phyloP scores from a whole-genome alignment of 2,888 invertebrate species.

The Alcis repandata region DNA sequence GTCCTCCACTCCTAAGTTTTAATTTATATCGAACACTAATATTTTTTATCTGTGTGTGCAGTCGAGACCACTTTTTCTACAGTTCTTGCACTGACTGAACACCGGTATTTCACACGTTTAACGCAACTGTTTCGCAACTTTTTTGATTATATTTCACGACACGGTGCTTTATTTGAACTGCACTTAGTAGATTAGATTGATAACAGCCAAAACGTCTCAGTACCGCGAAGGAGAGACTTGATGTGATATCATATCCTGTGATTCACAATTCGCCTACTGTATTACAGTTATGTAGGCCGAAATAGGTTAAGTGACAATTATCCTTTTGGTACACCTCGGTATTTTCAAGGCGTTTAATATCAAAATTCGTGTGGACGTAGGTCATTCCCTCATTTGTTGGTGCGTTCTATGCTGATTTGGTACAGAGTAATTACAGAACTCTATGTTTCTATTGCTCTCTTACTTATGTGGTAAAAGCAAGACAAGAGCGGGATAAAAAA shows the following conservation, averaged over 20 bases:
- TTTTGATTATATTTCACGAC: constrained; percentile 47
- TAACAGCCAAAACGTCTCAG: constrained; percentile 67
- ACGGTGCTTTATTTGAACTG: constrained; percentile 68
- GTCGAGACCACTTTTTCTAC: background rate
- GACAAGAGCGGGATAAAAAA: no score
- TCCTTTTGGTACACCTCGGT: constrained; percentile 53
- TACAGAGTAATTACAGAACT: no score
- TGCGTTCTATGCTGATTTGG: no score
- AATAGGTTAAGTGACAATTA: constrained; percentile 79
- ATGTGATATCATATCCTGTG: constrained; percentile 81
- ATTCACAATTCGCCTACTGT: constrained; percentile 65
- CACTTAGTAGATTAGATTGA: constrained; percentile 72
- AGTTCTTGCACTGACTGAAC: constrained; percentile 18
- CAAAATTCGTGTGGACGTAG: background rate
- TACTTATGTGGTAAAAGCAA: no score
- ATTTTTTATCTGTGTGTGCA: background rate
- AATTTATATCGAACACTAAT: background rate
- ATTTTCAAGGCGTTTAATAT: background rate
- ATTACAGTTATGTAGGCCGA: constrained; percentile 64
- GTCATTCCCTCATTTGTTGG: no score
- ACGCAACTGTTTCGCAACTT: constrained; percentile 43
- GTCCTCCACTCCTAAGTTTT: background rate
- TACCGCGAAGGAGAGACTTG: constrained; percentile 62
- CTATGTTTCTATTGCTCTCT: no score
- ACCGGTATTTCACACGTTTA: constrained; percentile 10